phyloP scores from a whole-genome alignment of 2,888 invertebrate species.

The Lathronympha strigana region DNA sequence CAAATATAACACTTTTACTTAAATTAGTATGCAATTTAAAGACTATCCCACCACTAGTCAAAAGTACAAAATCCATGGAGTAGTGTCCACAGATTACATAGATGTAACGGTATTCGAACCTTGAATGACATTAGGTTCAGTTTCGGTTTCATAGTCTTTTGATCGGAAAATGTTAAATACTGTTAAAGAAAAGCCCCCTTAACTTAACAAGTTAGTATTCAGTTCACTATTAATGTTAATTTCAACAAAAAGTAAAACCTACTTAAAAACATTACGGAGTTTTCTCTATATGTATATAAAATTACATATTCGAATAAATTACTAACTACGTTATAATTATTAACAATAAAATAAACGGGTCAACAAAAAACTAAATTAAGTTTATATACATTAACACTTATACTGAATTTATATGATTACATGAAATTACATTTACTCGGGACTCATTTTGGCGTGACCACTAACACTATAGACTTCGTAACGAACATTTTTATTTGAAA shows the following conservation, averaged over 20 bases:
- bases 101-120: not conserved
- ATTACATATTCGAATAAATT: conserved; percentile 65
- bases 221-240: conserved; percentile 67
- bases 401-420: conserved; percentile 40
- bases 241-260: conserved; percentile 60
- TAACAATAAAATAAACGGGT: conserved; percentile 70
- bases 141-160: conserved; percentile 28
- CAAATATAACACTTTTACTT: conserved; percentile 43
- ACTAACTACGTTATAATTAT: conserved; percentile 61
- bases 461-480: conserved; percentile 40
- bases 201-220: conserved; percentile 65
- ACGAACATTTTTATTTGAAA: conserved; percentile 39
- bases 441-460: conserved; percentile 28
- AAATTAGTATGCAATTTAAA: conserved; percentile 44
- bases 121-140: conserved; percentile 4
- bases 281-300: conserved; percentile 56
- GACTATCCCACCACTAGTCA: conserved; percentile 18
- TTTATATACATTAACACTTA: conserved; percentile 76
- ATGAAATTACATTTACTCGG: conserved; percentile 36
- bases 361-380: conserved; percentile 71
- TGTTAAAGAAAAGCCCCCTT: conserved; percentile 63
- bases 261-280: conserved; percentile 59
- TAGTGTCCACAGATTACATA: not conserved
- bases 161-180: conserved; percentile 46
- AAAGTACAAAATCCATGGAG: not conserved